phyloP scores from a whole-genome alignment of 2,888 invertebrate species.

The Agonopterix subpropinquella region DNA sequence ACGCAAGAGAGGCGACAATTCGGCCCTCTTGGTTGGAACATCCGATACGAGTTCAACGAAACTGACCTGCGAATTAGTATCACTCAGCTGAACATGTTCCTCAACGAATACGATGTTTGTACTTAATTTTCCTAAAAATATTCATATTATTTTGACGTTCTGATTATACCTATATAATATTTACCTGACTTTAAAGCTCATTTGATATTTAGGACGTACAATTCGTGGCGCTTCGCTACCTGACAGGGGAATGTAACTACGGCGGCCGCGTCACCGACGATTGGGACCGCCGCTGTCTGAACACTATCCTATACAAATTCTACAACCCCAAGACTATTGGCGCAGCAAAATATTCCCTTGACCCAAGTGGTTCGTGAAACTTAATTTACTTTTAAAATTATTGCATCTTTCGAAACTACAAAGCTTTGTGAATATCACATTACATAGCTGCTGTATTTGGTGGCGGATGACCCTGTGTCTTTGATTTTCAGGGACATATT shows the following conservation, averaged over 20 bases:
- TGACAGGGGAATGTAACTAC: constrained; percentile 97
- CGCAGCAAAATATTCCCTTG: constrained; percentile 79
- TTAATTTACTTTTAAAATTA: too few relatives aligned
- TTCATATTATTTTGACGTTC: too few relatives aligned
- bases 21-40: constrained; percentile 97
- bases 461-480: too few relatives aligned
- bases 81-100: constrained; percentile 90
- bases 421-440: neutral
- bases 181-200: neutral
- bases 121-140: neutral
- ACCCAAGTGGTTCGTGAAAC: constrained; percentile 69
- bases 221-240: constrained; percentile 90
- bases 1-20: constrained; percentile 94
- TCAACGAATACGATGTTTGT: constrained; percentile 84
- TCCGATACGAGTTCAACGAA: constrained; percentile 96
- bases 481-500: constrained; percentile 74
- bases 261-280: constrained; percentile 97
- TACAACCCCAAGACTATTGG: constrained; percentile 83
- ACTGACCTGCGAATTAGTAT: constrained; percentile 94
- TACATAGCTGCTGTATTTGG: too few relatives aligned
- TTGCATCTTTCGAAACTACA: too few relatives aligned
- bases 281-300: constrained; percentile 92
- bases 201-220: constrained; percentile 78
- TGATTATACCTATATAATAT: too few relatives aligned
- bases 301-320: constrained; percentile 87